Percentiles rank a stretch among this genome's conserved stretches.
These are phyloP conservation scores for Agelastica alni DNA, from an alignment of 2,888 invertebrate species.

Conservation along the genomic window DNA sequence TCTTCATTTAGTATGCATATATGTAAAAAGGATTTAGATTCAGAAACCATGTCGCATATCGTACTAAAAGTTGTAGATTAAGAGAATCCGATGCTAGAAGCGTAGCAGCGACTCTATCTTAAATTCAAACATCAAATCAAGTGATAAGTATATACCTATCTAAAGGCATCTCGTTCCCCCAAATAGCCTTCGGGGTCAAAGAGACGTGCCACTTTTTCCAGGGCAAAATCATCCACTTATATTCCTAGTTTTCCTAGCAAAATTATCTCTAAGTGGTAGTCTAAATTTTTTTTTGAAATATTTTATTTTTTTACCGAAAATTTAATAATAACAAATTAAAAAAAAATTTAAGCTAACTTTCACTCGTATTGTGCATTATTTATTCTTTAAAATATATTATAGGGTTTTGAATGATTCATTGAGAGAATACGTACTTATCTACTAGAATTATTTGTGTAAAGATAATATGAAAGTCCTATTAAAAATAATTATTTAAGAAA, in stretches of 20 bases:
- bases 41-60: background rate
- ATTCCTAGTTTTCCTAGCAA: constrained; percentile 6
- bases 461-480: too few species aligned
- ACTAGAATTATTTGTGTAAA: too few species aligned
- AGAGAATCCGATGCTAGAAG: background rate
- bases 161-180: background rate
- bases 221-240: constrained; percentile 11
- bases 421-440: too few species aligned
- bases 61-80: background rate
- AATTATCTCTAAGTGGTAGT: constrained; percentile 1
- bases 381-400: too few species aligned
- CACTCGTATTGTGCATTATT: too few species aligned
- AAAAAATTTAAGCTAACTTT: too few species aligned
- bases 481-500: too few species aligned
- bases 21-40: background rate
- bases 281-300: background rate
- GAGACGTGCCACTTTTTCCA: constrained; percentile 10
- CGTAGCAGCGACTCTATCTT: constrained; percentile 11
- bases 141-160: constrained; percentile 22
- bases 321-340: too few species aligned
- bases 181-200: constrained; percentile 17
- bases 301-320: too few species aligned
- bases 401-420: too few species aligned
- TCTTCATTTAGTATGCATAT: background rate
- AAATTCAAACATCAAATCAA: constrained; percentile 19